Percentiles rank a stretch among this genome's conserved stretches.
These are phyloP conservation scores for Pseudococcus jackbeardsleyi DNA, from an alignment of 2,888 invertebrate species.

Conservation along the genomic window DNA sequence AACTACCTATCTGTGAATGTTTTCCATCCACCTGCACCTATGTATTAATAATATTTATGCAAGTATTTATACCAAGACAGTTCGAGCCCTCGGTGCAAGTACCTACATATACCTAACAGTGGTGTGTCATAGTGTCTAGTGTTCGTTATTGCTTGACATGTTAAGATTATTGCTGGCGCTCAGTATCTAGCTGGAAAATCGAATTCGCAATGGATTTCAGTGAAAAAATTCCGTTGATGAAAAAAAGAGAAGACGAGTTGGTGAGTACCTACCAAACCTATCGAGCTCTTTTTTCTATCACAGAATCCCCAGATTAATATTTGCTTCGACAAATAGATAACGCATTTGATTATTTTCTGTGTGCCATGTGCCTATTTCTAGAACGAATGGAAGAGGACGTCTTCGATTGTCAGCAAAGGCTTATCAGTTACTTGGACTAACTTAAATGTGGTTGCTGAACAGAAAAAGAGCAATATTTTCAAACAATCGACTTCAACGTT, in stretches of 20 bases:
- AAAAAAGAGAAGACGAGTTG: background rate
- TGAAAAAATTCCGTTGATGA: background rate
- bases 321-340: background rate
- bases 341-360: background rate
- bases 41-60: too few species aligned
- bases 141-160: conserved; percentile 15
- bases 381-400: conserved; percentile 38
- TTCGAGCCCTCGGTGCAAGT: too few species aligned
- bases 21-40: background rate
- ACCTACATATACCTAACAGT: too few species aligned
- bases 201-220: background rate
- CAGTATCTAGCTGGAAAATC: background rate
- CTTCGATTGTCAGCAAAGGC: conserved; percentile 47
- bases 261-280: background rate
- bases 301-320: background rate
- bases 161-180: background rate
- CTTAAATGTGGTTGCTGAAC: conserved; percentile 31
- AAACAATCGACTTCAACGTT: background rate
- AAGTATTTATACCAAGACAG: too few species aligned
- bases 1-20: background rate
- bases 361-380: too few species aligned
- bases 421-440: conserved; percentile 59
- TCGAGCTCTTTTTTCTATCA: background rate
- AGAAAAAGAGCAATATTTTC: conserved; percentile 25
- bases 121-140: background rate